Conservation (phyloP, 2,888 invertebrate genomes). For the Matsumyia berberina region DNA sequence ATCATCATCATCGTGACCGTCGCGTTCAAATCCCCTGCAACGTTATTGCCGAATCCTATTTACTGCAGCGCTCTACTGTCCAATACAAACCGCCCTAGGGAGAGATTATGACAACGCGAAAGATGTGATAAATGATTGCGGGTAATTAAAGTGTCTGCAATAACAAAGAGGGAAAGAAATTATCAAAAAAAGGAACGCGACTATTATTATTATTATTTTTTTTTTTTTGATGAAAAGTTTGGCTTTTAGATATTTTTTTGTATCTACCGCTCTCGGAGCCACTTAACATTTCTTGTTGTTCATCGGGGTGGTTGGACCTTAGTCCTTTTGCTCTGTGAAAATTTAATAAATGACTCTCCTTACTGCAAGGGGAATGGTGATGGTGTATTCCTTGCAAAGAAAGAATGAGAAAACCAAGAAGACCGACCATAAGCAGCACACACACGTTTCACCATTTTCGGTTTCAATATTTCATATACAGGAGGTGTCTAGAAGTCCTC, state of each 20-base stretch:
- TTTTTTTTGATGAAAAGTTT: conserved; percentile 52
- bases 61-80: conserved; percentile 4
- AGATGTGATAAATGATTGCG: conserved; percentile 78
- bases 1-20: conserved; percentile 30
- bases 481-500: conserved; percentile 26
- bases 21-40: conserved; percentile 23
- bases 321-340: conserved; percentile 50
- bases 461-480: conserved; percentile 75
- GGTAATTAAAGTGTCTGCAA: conserved; percentile 78
- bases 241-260: conserved; percentile 41
- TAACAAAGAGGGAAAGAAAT: conserved; percentile 59
- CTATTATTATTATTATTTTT: conserved; percentile 32
- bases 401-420: conserved; percentile 29
- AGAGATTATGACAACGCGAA: conserved; percentile 74
- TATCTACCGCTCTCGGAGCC: conserved; percentile 35
- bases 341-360: conserved; percentile 76
- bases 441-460: conserved; percentile 73
- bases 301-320: conserved; percentile 60
- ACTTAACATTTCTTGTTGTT: conserved; percentile 54
- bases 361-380: conserved; percentile 60
- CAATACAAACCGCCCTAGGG: conserved; percentile 66
- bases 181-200: conserved; percentile 38
- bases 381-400: conserved; percentile 31
- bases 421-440: conserved; percentile 60
- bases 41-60: conserved; percentile 37